phyloP scores from a whole-genome alignment of 2,113 vertebrate genomes.

The Eubucco bourcierii region DNA sequence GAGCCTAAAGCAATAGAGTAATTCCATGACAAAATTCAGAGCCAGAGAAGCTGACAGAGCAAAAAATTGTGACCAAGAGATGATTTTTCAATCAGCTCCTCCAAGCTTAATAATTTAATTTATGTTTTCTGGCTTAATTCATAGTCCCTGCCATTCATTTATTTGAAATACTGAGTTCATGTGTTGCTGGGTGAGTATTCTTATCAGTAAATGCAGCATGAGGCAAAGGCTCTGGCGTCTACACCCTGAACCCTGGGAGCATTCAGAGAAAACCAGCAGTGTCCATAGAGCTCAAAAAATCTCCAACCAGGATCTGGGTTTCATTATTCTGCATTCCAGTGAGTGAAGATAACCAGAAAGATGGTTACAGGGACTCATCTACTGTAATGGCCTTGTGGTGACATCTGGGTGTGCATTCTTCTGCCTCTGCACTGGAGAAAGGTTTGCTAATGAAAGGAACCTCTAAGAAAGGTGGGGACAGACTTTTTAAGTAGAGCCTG shows the following conservation, averaged over 20 bases:
- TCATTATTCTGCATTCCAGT: neutral
- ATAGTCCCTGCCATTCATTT: neutral
- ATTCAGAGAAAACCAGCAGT: neutral
- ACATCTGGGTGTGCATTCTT: neutral
- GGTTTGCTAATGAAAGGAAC: neutral
- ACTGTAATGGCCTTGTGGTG: neutral
- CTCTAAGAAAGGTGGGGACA: no score
- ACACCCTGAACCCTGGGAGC: rapidly evolving
- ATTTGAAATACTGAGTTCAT: neutral
- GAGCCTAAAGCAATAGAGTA: conserved; percentile 42
- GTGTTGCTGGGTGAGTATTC: neutral
- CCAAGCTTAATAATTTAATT: neutral
- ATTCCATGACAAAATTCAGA: conserved; percentile 37
- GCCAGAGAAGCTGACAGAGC: conserved; percentile 16
- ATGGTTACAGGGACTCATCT: neutral
- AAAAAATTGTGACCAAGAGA: neutral
- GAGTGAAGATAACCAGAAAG: neutral
- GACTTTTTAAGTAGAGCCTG: no score
- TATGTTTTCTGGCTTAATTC: neutral
- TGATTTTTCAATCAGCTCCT: neutral
- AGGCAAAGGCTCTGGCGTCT: neutral
- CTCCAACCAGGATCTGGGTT: neutral
- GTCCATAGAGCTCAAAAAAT: neutral
- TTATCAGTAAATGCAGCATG: neutral
- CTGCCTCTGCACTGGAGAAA: neutral